A percentile compares a stretch with the other conserved stretches of the same genome.
Conservation (phyloP, 2,113 vertebrate species). For the Benitochromis conjunctus region DNA sequence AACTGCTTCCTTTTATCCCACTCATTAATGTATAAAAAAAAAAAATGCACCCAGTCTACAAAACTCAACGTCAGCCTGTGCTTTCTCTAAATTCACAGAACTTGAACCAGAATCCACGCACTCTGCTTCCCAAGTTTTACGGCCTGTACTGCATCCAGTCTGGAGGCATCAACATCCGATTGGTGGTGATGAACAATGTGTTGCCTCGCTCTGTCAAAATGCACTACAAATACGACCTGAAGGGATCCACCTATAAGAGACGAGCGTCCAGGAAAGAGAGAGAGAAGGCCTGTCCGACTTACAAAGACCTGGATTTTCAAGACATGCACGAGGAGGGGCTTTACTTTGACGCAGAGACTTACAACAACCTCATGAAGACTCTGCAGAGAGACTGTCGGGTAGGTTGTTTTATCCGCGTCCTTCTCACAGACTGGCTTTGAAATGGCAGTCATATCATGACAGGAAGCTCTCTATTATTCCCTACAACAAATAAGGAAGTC, state of each 20-base stretch:
- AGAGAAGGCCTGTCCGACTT: slow-evolving; percentile 71
- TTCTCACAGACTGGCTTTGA: not conserved
- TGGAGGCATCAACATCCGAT: slow-evolving; percentile 76
- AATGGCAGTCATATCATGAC: not conserved
- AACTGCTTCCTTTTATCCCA: not conserved
- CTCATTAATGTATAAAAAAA: not conserved
- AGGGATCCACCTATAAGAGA: slow-evolving; percentile 77
- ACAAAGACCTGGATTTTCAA: slow-evolving; percentile 83
- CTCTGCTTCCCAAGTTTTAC: slow-evolving; percentile 76
- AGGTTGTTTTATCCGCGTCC: slow-evolving; percentile 49
- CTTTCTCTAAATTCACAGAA: slow-evolving; percentile 53
- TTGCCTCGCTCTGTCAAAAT: slow-evolving; percentile 75
- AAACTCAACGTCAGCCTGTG: not conserved
- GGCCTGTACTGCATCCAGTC: slow-evolving; percentile 78
- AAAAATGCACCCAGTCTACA: not conserved
- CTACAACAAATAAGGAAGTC: not conserved
- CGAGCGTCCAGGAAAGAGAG: slow-evolving; percentile 74
- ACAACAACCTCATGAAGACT: slow-evolving; percentile 93
- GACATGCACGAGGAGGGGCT: slow-evolving; percentile 94
- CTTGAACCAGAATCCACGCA: slow-evolving; percentile 78
- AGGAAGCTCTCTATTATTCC: not conserved
- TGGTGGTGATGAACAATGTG: slow-evolving; percentile 80
- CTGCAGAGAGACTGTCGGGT: slow-evolving; percentile 94
- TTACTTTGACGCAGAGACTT: slow-evolving; percentile 90
- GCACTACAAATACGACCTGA: slow-evolving; percentile 79